Conservation (phyloP, 1,140 invertebrate genomes). For the Drosophila elegans region DNA sequence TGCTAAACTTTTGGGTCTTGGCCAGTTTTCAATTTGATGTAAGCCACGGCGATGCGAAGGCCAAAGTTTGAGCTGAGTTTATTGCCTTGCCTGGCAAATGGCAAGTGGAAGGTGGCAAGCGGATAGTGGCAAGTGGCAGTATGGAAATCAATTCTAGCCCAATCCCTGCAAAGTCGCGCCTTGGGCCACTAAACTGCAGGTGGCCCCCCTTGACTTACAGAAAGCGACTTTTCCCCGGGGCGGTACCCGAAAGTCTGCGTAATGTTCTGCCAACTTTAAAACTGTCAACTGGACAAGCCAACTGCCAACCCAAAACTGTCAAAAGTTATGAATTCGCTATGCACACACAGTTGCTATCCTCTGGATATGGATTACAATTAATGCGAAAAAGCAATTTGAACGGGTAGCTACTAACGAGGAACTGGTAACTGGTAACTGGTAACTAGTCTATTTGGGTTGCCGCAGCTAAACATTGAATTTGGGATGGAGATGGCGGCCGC, state of each 20-base stretch:
- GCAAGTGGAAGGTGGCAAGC: constrained; percentile 12
- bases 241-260: constrained; percentile 25
- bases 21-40: constrained; percentile 58
- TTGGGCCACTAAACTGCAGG: constrained; percentile 13
- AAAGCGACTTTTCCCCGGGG: neutral
- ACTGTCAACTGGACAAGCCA: constrained; percentile 63
- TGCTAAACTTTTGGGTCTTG: constrained; percentile 49
- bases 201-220: neutral
- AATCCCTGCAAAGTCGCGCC: constrained; percentile 22
- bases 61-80: constrained; percentile 39
- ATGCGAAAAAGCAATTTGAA: constrained; percentile 46
- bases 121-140: constrained; percentile 16
- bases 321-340: constrained; percentile 64
- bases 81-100: constrained; percentile 16
- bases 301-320: constrained; percentile 61
- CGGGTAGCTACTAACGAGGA: constrained; percentile 18
- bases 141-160: constrained; percentile 38
- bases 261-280: constrained; percentile 53
- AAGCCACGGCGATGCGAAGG: constrained; percentile 11
- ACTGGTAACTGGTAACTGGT: constrained; percentile 25
- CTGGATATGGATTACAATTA: constrained; percentile 53
- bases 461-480: constrained; percentile 39
- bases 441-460: constrained; percentile 39
- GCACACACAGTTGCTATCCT: constrained; percentile 7
- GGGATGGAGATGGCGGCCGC: constrained; percentile 12